Percentiles rank a stretch among this genome's conserved stretches.
Conservation (phyloP, 2,888 invertebrate genomes). For the Eupithecia dodoneata region DNA sequence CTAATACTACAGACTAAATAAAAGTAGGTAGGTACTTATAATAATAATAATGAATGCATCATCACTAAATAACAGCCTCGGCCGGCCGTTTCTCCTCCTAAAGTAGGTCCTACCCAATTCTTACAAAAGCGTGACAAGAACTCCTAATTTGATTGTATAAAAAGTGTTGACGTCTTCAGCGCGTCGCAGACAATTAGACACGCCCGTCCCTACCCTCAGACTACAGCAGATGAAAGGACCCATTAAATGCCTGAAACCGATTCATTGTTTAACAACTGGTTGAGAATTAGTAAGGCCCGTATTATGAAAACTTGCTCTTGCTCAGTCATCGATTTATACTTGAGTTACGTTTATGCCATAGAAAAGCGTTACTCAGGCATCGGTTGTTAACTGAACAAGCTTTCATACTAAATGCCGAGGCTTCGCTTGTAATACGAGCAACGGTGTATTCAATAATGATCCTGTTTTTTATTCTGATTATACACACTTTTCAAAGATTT, state of each 20-base stretch:
- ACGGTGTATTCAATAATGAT: not conserved
- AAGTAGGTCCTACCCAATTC: slow-evolving; percentile 17
- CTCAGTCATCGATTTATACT: too few species aligned
- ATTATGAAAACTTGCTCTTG: too few species aligned
- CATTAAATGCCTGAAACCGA: slow-evolving; percentile 55
- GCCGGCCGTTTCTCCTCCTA: too few species aligned
- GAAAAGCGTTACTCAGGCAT: too few species aligned
- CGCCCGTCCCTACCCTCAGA: not conserved
- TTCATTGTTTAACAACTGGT: slow-evolving; percentile 54
- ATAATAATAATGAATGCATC: too few species aligned
- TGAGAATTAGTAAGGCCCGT: not conserved
- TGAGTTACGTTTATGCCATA: too few species aligned
- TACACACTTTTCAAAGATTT: too few species aligned
- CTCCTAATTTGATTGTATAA: slow-evolving; percentile 19
- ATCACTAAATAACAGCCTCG: too few species aligned
- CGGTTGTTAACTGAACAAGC: too few species aligned
- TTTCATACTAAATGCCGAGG: not conserved
- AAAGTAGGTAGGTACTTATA: too few species aligned
- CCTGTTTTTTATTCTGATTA: too few species aligned
- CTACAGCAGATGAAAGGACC: slow-evolving; percentile 49
- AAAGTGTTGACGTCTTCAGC: slow-evolving; percentile 10
- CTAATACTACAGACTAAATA: too few species aligned
- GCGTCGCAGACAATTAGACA: slow-evolving; percentile 54
- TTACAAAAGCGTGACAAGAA: slow-evolving; percentile 28
- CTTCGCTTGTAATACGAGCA: slow-evolving; percentile 1